Conservation (phyloP, 2,113 vertebrate genomes). For the Paralichthys olivaceus region DNA sequence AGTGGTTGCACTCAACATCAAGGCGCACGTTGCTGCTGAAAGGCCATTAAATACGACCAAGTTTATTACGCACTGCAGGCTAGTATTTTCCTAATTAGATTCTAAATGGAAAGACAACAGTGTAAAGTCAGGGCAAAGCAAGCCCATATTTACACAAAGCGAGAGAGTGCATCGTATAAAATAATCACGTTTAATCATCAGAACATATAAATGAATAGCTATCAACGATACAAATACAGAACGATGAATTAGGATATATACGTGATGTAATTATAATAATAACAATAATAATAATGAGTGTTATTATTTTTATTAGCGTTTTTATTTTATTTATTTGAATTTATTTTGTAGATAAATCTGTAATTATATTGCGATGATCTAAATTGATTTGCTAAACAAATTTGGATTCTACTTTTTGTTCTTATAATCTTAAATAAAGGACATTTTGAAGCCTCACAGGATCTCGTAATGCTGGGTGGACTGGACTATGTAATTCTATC, state of each 20-base stretch:
- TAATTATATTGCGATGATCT: no score
- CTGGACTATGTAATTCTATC: not conserved
- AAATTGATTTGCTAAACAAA: no score
- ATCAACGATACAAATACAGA: not conserved
- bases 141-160: conserved; percentile 1
- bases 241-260: not conserved
- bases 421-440: not conserved
- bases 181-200: not conserved
- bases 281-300: not conserved
- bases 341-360: no score
- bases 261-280: conserved; percentile 6
- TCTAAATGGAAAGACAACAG: conserved; percentile 24
- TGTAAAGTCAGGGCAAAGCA: not conserved
- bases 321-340: not conserved
- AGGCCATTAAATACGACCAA: conserved; percentile 43
- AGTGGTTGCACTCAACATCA: conserved; percentile 40
- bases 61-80: conserved; percentile 31
- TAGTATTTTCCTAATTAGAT: conserved; percentile 35
- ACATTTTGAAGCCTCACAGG: not conserved
- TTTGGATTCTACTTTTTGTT: not conserved
- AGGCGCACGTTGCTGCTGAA: conserved; percentile 30
- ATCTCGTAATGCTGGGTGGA: not conserved
- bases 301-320: not conserved
- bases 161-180: not conserved
- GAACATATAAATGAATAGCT: not conserved